Evolutionary conservation across 1,140 invertebrate genomes (phyloP), one percentile per base, ranked within the genome.

Genomic region (Pollicipes pollicipes): DNA sequence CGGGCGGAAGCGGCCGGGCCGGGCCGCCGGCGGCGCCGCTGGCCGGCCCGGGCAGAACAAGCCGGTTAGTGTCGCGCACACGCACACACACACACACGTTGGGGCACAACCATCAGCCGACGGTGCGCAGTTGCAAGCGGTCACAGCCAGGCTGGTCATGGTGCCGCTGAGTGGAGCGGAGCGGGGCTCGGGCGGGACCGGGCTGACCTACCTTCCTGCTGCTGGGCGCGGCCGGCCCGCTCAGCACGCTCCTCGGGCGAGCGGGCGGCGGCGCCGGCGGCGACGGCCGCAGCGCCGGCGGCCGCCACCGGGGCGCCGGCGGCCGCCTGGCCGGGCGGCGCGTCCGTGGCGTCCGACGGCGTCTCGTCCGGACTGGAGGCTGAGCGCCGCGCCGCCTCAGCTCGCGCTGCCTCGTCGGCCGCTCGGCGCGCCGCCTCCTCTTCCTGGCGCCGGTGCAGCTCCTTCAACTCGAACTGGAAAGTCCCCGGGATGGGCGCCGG

Each of bases 381-480:
- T 6, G 66, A 37, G n/a, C 30, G 58, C 16, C 69, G 81, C 67
- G 84, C 80, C 76, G 80, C 79, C 76, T 82, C 81, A 68, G 28
- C 64, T 4, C 76, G 70, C 45, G 77, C 76, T 72, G 76, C 70
- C 77, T 92, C 90, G 58, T 89, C 88, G 77, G 90, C 87, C 76
- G 83, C 82, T 75, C 84, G 82, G 70, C 84, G 83, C 76, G 83
- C 83, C 76, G 87, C 86, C 77, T 88, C 87, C 73, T 87, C 85
- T 82, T 93, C 88, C 81, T 94, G 87, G 76, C 88, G 84, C 79
- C 91, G 84, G 82, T 95, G 92, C 81, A 93, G 85, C 83, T 98
- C 95, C 82, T 94, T 94, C 80, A 98, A 84, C 84, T 99, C 96
- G 85, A 94, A 98, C 95, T 98, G 79, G 71, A 81, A 73, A 58